These are phyloP conservation scores for Salticus scenicus DNA, from an alignment of 2,888 invertebrate genomes.

Conservation along the genomic window DNA sequence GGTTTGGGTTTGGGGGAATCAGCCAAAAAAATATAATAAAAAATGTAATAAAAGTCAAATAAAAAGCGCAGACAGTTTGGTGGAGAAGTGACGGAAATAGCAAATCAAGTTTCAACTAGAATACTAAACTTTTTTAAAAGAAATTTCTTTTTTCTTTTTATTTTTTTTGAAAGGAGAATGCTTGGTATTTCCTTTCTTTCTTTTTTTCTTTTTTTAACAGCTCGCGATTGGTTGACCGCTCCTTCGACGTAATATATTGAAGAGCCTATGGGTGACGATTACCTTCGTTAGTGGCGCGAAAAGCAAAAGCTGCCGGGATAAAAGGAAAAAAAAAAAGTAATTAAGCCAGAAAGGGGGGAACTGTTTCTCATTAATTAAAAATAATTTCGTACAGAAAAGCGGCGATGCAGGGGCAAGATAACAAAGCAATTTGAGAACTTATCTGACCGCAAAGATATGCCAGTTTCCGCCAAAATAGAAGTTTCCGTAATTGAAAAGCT, in stretches of 20 bases:
- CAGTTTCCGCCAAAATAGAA: conserved; percentile 54
- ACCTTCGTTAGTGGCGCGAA: conserved; percentile 44
- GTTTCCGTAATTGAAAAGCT: conserved; percentile 65
- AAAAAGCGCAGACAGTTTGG: conserved; percentile 42
- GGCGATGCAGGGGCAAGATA: conserved; percentile 49
- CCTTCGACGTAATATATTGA: conserved; percentile 34
- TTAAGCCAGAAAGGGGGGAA: conserved; percentile 52
- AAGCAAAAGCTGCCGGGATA: conserved; percentile 24
- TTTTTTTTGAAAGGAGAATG: neutral
- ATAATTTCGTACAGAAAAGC: conserved; percentile 57
- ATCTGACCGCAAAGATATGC: conserved; percentile 59
- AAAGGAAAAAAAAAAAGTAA: conserved; percentile 50
- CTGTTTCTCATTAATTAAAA: conserved; percentile 68
- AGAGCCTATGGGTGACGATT: conserved; percentile 45
- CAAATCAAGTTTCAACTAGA: conserved; percentile 64
- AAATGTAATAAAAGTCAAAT: conserved; percentile 65
- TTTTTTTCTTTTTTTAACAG: neutral
- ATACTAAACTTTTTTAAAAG: conserved; percentile 25
- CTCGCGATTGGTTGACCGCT: conserved; percentile 48
- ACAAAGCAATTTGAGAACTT: conserved; percentile 63
- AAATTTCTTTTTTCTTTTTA: neutral
- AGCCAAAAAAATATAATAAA: conserved; percentile 23
- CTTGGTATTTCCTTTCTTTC: conserved; percentile 8
- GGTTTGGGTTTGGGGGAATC: conserved; percentile 16
- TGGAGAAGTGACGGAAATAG: conserved; percentile 62